Conservation (phyloP, 1,140 invertebrate species). For the Brachionus calyciflorus region DNA sequence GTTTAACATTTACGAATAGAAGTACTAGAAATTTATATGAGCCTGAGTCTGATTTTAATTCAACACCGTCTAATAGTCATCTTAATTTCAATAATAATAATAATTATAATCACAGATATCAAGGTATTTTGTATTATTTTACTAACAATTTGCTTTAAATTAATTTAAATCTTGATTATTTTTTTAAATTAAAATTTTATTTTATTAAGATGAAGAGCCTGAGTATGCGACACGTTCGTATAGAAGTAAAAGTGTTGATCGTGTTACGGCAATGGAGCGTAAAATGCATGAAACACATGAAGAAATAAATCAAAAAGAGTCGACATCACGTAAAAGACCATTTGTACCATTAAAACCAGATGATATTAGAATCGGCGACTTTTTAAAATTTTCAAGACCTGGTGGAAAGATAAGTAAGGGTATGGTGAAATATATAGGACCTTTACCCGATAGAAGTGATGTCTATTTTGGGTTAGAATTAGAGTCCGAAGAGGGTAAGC, state of each 20-base stretch:
- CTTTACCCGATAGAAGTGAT: constrained; percentile 57
- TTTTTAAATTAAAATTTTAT: background rate
- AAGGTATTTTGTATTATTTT: background rate
- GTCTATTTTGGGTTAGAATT: constrained; percentile 59
- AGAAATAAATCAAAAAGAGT: constrained; percentile 33
- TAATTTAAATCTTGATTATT: background rate
- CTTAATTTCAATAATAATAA: background rate
- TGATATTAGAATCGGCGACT: constrained; percentile 56
- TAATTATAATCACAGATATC: background rate
- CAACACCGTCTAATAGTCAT: constrained; percentile 29
- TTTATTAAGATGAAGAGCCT: constrained; percentile 12
- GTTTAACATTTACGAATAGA: constrained; percentile 9
- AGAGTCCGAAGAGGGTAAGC: constrained; percentile 59
- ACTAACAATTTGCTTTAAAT: background rate
- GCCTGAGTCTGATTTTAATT: background rate
- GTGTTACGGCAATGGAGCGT: constrained; percentile 2
- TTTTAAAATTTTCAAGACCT: constrained; percentile 59
- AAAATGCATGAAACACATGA: constrained; percentile 1
- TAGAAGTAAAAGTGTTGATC: constrained; percentile 33
- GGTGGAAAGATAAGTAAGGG: constrained; percentile 59
- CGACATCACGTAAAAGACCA: constrained; percentile 48
- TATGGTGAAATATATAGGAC: constrained; percentile 57
- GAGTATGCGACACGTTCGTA: background rate
- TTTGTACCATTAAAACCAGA: constrained; percentile 56
- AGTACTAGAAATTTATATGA: background rate